Evolutionary conservation across 2,113 vertebrate species (phyloP), one percentile per base, ranked within the genome.

Genomic region (Lontra canadensis): DNA sequence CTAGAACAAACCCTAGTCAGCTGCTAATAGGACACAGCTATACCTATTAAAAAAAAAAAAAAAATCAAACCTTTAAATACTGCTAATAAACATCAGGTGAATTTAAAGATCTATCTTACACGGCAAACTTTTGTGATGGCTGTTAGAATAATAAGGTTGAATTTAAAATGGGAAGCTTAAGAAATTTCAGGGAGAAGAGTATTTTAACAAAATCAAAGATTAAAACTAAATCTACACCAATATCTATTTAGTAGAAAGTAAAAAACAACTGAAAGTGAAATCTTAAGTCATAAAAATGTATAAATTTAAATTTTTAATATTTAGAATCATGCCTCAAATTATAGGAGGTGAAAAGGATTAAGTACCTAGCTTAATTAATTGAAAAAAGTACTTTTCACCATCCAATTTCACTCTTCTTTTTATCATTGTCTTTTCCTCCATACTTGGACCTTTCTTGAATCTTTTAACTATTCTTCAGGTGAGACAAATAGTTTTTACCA

Each of bases 171-270:
- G 85, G 95, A 95, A 96, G 86, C 10, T 71, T 34, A 94, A 87
- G n/a, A 78, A 81, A 88, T 36, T 67, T 71, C 61, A 84, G 11
- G 31, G 17, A 90, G 74, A 79, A 47, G 31, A 20, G 21, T 85
- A 34, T 83, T 96, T 94, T 84, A 93, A 69, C 69, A 96, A 91
- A 91, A 91, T 63, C n/a, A 74, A 94, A 95, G 25, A 83, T 85
- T 96, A 82, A 95, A 96, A 81, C 39, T 52, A 59, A 95, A 96
- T 92, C 79, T 69, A 86, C n/a, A 90, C 9, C 31, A 79, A 31
- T 12, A 67, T 52, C 12, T 92, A 91, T 18, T 80, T 55, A 92
- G 61, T 39, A 97, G 6, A 88, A 89, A 69, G 25, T 74, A 97
- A 95, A 93, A 83, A 69, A 57, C 6, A 94, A 90, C 61, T 71